phyloP scores from a whole-genome alignment of 2,888 invertebrate species.

The Pandemis heparana region DNA sequence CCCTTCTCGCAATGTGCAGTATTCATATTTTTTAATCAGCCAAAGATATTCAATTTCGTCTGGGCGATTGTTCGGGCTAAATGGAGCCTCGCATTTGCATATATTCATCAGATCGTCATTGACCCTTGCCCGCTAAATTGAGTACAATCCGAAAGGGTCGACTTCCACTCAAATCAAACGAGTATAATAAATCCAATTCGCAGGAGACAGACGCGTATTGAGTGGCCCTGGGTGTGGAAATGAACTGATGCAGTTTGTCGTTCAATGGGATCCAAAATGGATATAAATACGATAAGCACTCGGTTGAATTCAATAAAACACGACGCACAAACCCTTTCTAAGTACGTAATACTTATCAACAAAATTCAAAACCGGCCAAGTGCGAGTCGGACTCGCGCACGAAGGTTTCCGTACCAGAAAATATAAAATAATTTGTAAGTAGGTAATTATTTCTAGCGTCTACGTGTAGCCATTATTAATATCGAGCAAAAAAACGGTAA shows the following conservation, averaged over 20 bases:
- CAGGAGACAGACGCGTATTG: constrained; percentile 14
- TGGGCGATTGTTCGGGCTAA: constrained; percentile 9
- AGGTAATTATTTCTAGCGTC: too few relatives aligned
- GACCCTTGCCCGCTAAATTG: constrained; percentile 24
- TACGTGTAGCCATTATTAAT: too few relatives aligned
- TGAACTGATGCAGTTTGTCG: not conserved
- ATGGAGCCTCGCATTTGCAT: constrained; percentile 31
- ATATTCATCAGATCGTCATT: constrained; percentile 15
- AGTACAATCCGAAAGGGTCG: constrained; percentile 24
- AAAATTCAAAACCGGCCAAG: too few relatives aligned
- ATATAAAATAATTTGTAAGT: too few relatives aligned
- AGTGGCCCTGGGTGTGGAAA: constrained; percentile 17
- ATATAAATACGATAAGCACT: too few relatives aligned
- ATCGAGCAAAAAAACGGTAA: too few relatives aligned
- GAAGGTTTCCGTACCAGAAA: too few relatives aligned
- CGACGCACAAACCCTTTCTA: too few relatives aligned
- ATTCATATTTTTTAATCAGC: constrained; percentile 6
- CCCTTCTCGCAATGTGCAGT: not conserved
- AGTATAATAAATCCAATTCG: constrained; percentile 34
- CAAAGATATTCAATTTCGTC: not conserved
- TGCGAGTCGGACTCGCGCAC: too few relatives aligned
- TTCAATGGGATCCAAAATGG: not conserved
- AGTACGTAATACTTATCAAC: too few relatives aligned
- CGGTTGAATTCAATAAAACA: too few relatives aligned
- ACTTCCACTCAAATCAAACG: constrained; percentile 26